phyloP scores from a whole-genome alignment of 2,113 vertebrate genomes.

The Bubo bubo region DNA sequence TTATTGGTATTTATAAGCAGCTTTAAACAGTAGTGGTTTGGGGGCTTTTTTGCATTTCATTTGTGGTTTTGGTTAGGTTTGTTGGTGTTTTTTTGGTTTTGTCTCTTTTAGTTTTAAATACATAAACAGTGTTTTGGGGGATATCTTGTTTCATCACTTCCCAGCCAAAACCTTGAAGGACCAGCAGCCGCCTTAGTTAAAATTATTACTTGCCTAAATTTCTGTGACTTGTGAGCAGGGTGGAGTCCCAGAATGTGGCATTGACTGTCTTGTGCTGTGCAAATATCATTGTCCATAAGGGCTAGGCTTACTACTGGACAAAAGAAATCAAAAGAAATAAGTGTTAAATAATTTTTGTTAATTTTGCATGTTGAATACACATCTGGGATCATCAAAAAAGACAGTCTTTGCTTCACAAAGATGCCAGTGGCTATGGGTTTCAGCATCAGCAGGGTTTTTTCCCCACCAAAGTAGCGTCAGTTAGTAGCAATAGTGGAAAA shows the following conservation, averaged over 20 bases:
- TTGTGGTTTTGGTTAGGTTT: background rate
- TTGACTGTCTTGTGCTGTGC: background rate
- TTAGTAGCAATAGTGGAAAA: background rate
- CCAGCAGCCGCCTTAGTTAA: background rate
- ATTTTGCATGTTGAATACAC: background rate
- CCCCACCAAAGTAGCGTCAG: background rate
- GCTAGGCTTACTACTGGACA: background rate
- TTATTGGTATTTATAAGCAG: background rate
- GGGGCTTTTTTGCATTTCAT: background rate
- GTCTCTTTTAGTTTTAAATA: background rate
- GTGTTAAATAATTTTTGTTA: background rate
- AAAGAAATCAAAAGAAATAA: background rate
- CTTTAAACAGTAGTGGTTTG: background rate
- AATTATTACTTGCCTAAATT: rapidly evolving
- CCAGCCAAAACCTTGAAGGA: background rate
- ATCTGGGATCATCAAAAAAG: background rate
- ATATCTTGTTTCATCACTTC: background rate
- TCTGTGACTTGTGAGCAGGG: background rate
- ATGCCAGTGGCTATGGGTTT: background rate
- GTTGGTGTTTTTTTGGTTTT: background rate
- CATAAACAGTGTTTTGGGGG: background rate
- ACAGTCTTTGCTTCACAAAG: background rate
- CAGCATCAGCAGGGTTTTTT: background rate
- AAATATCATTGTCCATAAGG: background rate
- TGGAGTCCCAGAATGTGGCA: background rate